phyloP scores from a whole-genome alignment of 1,140 invertebrate species.

The Pseudachorutes palmiensis region DNA sequence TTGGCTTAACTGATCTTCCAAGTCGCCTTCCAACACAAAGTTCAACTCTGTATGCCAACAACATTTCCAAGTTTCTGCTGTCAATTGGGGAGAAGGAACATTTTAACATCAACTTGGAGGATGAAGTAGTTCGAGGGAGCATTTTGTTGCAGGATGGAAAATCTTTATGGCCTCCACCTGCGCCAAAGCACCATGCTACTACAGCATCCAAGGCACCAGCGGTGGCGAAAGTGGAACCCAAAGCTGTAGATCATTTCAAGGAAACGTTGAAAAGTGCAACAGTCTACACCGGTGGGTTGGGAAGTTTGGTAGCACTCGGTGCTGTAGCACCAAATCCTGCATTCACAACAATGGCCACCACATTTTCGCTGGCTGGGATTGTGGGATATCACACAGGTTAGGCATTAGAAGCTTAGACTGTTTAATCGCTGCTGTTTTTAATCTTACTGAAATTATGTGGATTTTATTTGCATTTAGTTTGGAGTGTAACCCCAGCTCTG shows the following conservation, averaged over 20 bases:
- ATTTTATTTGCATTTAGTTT: no score
- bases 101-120: slow-evolving; percentile 68
- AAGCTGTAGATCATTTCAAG: slow-evolving; percentile 47
- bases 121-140: slow-evolving; percentile 76
- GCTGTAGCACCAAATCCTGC: slow-evolving; percentile 66
- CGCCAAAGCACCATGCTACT: slow-evolving; percentile 47
- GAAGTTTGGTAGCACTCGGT: slow-evolving; percentile 61
- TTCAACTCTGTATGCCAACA: slow-evolving; percentile 79
- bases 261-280: slow-evolving; percentile 52
- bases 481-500: slow-evolving; percentile 71
- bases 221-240: slow-evolving; percentile 45
- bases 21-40: slow-evolving; percentile 76
- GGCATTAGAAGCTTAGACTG: no score
- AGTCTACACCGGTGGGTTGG: slow-evolving; percentile 51
- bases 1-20: slow-evolving; percentile 69
- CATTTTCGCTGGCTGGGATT: slow-evolving; percentile 70
- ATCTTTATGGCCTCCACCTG: slow-evolving; percentile 70
- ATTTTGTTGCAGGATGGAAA: slow-evolving; percentile 66
- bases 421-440: no score
- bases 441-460: no score
- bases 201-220: slow-evolving; percentile 44
- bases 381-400: slow-evolving; percentile 65
- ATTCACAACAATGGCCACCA: slow-evolving; percentile 80
- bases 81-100: slow-evolving; percentile 60
- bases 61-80: slow-evolving; percentile 77